Evolutionary conservation across 1,140 invertebrate species (phyloP), one percentile per base, ranked within the genome.

Genomic region (Euura saliciscinereae): DNA sequence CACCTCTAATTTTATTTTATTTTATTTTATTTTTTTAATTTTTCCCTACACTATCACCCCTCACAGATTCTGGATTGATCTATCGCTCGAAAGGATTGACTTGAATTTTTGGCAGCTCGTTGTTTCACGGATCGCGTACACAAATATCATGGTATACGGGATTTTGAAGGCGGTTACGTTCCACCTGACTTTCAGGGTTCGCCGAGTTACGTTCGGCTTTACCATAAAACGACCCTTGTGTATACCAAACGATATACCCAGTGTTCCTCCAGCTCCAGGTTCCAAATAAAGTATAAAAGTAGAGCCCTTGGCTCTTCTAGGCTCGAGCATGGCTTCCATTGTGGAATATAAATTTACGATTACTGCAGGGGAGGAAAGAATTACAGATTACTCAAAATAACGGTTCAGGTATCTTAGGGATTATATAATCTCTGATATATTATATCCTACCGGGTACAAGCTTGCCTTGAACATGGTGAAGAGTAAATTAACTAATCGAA

Each of bases 151-250:
- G 28, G 51, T n/a, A 59, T n/a, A n/a, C n/a, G 13, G 51, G 51
- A 59, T 59, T 59, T 59, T n/a, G 51, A 59, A 6, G 10, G 51
- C 51, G 51, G 51, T 59, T 59, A 59, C 51, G 3, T 59, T 59
- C 51, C 8, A 59, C 51, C 51, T n/a, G 51, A 6, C 51, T 59
- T n/a, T 8, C 13, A 59, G 13, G 51, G 51, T 59, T 59, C 51
- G 3, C 51, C 13, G 51, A 59, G 51, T 59, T 59, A 59, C 51
- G 51, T 59, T 59, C 8, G 13, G 51, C 51, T 59, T 59, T n/a
- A 59, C 51, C 51, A 59, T 59, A 59, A 59, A 59, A n/a, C 51
- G 51, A 59, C 51, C 51, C 51, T 59, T 59, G 51, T 59, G 51
- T 59, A 59, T 59, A 59, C 51, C 51, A 59, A 6, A 8, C 8